phyloP scores from a whole-genome alignment of 2,797 vertebrate genomes.

The Carapus acus region DNA sequence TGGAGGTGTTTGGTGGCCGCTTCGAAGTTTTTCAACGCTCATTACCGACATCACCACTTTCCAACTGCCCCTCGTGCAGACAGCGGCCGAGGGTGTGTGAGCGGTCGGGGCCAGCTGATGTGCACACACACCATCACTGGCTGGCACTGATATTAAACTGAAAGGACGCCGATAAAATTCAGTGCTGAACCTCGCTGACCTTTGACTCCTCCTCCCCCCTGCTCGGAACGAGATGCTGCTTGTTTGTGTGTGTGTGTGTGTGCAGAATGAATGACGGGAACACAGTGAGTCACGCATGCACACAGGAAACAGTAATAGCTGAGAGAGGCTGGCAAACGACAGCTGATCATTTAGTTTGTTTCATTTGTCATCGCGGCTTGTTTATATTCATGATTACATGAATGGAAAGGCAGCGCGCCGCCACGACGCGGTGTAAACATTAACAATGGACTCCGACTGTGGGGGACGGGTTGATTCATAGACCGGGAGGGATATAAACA shows the following conservation, averaged over 20 bases:
- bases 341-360: not conserved
- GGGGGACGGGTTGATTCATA: no score
- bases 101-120: no score
- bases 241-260: not conserved
- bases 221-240: not conserved
- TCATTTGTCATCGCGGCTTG: not conserved
- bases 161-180: not conserved
- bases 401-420: not conserved
- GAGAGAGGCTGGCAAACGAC: not conserved
- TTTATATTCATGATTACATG: conserved; percentile 4
- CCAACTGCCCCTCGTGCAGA: no score
- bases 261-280: conserved; percentile 1
- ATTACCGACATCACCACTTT: no score
- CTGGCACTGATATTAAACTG: not conserved
- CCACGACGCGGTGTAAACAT: not conserved
- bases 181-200: not conserved
- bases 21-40: no score
- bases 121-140: not conserved
- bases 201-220: not conserved
- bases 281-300: conserved; percentile 1
- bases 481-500: no score
- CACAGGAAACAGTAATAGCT: not conserved
- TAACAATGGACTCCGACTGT: no score
- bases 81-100: no score
- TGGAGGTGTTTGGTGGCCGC: no score